Percentiles rank a stretch among this genome's conserved stretches.
These are phyloP conservation scores for Scylla paramamosain DNA, from an alignment of 1,140 invertebrate species.

Conservation along the genomic window DNA sequence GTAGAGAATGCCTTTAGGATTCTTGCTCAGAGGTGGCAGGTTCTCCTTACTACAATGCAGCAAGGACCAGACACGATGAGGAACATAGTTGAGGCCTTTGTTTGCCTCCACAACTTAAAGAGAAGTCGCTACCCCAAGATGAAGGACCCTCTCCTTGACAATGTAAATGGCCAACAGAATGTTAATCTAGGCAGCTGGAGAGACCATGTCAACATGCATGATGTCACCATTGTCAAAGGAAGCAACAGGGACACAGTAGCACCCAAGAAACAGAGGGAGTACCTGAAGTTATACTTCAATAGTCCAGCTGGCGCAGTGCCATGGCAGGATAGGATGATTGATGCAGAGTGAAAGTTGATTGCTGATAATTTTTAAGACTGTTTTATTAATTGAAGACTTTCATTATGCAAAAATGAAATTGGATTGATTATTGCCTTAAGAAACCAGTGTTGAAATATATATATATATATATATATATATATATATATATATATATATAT, in stretches of 20 bases:
- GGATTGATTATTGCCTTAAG: no score
- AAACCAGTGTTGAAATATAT: no score
- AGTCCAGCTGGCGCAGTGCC: neutral
- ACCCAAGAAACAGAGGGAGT: conserved; percentile 51
- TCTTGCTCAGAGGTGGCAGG: neutral
- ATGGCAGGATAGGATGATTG: conserved; percentile 49
- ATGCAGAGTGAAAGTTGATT: no score
- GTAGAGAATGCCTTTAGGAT: conserved; percentile 34
- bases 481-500: no score
- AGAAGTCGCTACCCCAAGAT: neutral
- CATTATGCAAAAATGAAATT: no score
- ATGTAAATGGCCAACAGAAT: conserved; percentile 5
- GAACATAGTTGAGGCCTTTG: neutral
- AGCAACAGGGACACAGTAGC: conserved; percentile 39
- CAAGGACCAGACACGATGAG: neutral
- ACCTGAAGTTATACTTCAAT: conserved; percentile 46
- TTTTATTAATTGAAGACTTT: no score
- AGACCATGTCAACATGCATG: neutral
- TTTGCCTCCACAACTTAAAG: conserved; percentile 15
- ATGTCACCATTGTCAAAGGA: neutral
- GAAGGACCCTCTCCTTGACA: neutral
- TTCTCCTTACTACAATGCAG: conserved; percentile 1
- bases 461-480: conserved; percentile 43
- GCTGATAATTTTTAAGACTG: no score
- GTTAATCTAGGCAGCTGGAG: conserved; percentile 17